phyloP scores from a whole-genome alignment of 2,113 vertebrate species.

The Pangasianodon gigas region DNA sequence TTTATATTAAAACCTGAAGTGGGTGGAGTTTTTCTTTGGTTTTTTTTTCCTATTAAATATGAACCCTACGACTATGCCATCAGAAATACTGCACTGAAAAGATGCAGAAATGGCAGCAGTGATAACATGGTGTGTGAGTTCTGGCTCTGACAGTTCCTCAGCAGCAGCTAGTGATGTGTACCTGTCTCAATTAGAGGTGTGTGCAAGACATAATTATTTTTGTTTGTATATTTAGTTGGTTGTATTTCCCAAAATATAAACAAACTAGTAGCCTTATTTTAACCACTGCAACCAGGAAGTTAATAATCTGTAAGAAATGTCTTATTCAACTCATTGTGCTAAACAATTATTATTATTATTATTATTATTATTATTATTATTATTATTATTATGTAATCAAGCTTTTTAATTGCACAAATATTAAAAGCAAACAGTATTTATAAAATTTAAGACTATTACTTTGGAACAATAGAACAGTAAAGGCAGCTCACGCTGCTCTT shows the following conservation, averaged over 20 bases:
- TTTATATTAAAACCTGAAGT: not conserved
- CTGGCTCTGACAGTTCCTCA: not conserved
- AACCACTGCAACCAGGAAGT: not conserved
- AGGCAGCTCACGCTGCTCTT: not conserved
- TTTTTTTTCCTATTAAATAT: not conserved
- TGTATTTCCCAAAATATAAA: not conserved
- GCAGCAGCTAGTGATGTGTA: not conserved
- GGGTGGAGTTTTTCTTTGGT: not conserved
- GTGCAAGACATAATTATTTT: not conserved
- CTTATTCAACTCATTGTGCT: not conserved
- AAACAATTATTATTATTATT: no score
- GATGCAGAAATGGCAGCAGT: not conserved
- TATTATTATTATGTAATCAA: not conserved
- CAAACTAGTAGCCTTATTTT: not conserved
- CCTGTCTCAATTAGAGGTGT: not conserved
- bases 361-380: not conserved
- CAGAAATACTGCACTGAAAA: not conserved
- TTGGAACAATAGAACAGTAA: not conserved
- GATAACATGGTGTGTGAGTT: not conserved
- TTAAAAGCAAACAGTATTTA: not conserved
- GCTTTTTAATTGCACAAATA: conserved; percentile 9
- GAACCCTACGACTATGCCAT: not conserved
- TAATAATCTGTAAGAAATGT: not conserved
- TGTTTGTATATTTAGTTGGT: not conserved
- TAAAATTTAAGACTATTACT: not conserved